A percentile compares a stretch with the other conserved stretches of the same genome.
Conservation (phyloP, 1,140 invertebrate genomes). For the Heliconius congener region DNA sequence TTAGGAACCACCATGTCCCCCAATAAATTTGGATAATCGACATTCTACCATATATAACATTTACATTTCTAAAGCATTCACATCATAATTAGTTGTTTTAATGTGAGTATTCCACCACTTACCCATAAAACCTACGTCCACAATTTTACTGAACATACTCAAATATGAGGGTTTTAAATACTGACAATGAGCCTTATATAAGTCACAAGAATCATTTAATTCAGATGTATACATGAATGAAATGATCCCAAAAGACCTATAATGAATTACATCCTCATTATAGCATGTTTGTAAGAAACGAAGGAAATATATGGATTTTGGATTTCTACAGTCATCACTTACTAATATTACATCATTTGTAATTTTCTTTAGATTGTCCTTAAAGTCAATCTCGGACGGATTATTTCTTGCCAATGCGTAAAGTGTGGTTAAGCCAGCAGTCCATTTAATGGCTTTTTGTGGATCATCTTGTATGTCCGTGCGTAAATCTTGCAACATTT, state of each 20-base stretch:
- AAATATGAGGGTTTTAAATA: conserved; percentile 85
- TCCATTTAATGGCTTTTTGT: conserved; percentile 77
- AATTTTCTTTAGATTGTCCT: conserved; percentile 82
- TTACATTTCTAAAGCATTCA: conserved; percentile 79
- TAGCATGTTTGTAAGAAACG: conserved; percentile 83
- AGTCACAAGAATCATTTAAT: conserved; percentile 83
- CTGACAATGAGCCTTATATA: conserved; percentile 88
- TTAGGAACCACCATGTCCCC: no score
- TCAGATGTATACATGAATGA: conserved; percentile 87
- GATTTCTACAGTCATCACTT: conserved; percentile 85
- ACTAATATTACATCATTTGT: conserved; percentile 86
- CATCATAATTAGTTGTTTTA: conserved; percentile 90
- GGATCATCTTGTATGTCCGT: conserved; percentile 83
- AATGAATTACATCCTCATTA: conserved; percentile 85
- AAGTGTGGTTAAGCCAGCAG: conserved; percentile 69
- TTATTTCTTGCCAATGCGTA: conserved; percentile 82
- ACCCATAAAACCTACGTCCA: conserved; percentile 90
- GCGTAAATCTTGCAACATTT: conserved; percentile 82
- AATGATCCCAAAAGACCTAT: conserved; percentile 83
- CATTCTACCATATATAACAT: neutral
- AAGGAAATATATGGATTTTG: conserved; percentile 84
- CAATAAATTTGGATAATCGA: no score
- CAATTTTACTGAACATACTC: conserved; percentile 84
- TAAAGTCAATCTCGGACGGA: conserved; percentile 85
- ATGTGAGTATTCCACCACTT: conserved; percentile 87